These are phyloP conservation scores for Cotesia typhae DNA, from an alignment of 1,140 invertebrate species.

Conservation along the genomic window DNA sequence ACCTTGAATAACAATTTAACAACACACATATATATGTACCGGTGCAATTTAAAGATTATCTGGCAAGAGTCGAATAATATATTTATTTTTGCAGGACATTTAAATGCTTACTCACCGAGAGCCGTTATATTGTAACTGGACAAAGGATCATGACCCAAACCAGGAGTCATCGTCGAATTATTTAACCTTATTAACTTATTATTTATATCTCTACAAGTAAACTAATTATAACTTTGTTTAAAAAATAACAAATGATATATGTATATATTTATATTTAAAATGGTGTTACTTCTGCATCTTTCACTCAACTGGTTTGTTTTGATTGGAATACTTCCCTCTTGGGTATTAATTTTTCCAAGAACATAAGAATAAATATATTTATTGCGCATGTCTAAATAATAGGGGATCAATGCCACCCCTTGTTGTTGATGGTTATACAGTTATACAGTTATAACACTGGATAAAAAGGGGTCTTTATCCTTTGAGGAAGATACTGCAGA, in stretches of 20 bases:
- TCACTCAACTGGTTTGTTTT: constrained; percentile 32
- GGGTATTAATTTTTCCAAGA: neutral
- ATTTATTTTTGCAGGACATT: constrained; percentile 10
- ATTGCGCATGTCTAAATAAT: neutral
- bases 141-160: constrained; percentile 59
- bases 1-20: constrained; percentile 46
- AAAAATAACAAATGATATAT: neutral
- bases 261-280: neutral
- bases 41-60: constrained; percentile 3
- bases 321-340: constrained; percentile 6
- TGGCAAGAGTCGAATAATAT: constrained; percentile 24
- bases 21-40: neutral
- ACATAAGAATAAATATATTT: neutral
- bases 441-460: neutral
- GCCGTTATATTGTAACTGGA: constrained; percentile 56
- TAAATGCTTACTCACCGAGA: constrained; percentile 49
- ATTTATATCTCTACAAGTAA: too few relatives aligned
- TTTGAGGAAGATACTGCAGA: neutral
- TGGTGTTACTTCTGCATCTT: constrained; percentile 17
- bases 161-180: constrained; percentile 52
- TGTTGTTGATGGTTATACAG: constrained; percentile 7
- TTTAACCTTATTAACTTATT: too few relatives aligned
- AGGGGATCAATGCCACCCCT: constrained; percentile 12
- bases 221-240: constrained; percentile 28
- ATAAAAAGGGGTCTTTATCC: neutral